These are phyloP conservation scores for Cyphomyrus plagiostoma DNA, from an alignment of 2,113 vertebrate genomes.

Conservation along the genomic window DNA sequence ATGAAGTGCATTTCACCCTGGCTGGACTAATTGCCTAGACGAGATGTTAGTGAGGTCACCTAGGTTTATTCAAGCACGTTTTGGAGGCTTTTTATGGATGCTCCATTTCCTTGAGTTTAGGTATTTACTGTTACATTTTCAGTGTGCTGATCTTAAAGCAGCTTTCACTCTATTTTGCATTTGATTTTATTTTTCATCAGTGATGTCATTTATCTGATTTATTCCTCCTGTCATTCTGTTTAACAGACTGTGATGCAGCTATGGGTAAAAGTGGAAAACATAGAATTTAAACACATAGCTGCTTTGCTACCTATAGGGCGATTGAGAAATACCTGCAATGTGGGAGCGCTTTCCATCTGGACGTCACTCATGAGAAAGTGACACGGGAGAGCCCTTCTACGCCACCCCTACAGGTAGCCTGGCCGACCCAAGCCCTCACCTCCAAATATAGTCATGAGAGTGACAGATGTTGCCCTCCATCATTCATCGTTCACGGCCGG, in stretches of 20 bases:
- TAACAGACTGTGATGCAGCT: neutral
- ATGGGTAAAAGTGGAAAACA: neutral
- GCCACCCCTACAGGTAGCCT: slow-evolving; percentile 27
- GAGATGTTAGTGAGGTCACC: neutral
- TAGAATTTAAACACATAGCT: neutral
- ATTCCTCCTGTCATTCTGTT: neutral
- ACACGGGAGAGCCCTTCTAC: slow-evolving; percentile 45
- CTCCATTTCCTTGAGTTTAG: neutral
- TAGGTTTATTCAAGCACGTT: neutral
- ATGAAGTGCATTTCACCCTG: neutral
- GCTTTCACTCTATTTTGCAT: neutral
- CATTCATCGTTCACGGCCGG: slow-evolving; percentile 40
- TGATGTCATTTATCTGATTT: neutral
- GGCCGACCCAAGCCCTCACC: neutral
- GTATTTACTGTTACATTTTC: neutral
- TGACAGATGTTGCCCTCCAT: slow-evolving; percentile 39
- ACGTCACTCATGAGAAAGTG: slow-evolving; percentile 48
- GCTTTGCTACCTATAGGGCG: neutral
- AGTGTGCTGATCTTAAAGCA: neutral
- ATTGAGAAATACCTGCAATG: neutral
- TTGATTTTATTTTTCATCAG: neutral
- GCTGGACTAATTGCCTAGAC: neutral
- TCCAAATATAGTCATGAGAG: slow-evolving; percentile 22
- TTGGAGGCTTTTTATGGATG: neutral
- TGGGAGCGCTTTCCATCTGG: slow-evolving; percentile 24